These are phyloP conservation scores for Fregata magnificens DNA, from an alignment of 2,113 vertebrate genomes.

Conservation along the genomic window DNA sequence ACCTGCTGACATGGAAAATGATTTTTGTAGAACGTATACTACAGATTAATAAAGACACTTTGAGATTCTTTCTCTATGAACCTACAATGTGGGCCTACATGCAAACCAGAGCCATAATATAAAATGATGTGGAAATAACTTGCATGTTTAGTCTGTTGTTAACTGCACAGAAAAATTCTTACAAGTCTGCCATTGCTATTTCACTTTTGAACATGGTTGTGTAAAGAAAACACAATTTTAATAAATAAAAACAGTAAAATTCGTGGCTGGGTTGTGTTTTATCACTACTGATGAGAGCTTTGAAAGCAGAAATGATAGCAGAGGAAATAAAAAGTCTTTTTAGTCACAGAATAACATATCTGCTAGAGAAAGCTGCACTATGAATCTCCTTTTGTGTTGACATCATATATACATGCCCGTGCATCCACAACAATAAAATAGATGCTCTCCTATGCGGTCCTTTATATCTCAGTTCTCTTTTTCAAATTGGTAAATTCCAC, in stretches of 20 bases:
- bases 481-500: conserved; percentile 1
- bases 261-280: not conserved
- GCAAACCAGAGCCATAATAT: not conserved
- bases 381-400: conserved; percentile 24
- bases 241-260: conserved; percentile 14
- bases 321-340: conserved; percentile 24
- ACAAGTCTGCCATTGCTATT: not conserved
- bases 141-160: not conserved
- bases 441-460: not conserved
- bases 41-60: not conserved
- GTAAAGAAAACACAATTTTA: not conserved
- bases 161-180: not conserved
- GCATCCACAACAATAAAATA: conserved; percentile 43
- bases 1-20: not conserved
- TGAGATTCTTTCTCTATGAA: not conserved
- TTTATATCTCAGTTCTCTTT: conserved; percentile 25
- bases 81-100: not conserved
- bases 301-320: not conserved
- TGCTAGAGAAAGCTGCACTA: not conserved
- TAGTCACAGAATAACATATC: not conserved
- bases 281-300: not conserved
- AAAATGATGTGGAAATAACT: not conserved
- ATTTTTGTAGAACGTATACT: not conserved
- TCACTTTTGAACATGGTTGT: not conserved
- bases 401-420: not conserved